phyloP scores from a whole-genome alignment of 2,797 vertebrate genomes.

The Hydrocynus forskahlii region DNA sequence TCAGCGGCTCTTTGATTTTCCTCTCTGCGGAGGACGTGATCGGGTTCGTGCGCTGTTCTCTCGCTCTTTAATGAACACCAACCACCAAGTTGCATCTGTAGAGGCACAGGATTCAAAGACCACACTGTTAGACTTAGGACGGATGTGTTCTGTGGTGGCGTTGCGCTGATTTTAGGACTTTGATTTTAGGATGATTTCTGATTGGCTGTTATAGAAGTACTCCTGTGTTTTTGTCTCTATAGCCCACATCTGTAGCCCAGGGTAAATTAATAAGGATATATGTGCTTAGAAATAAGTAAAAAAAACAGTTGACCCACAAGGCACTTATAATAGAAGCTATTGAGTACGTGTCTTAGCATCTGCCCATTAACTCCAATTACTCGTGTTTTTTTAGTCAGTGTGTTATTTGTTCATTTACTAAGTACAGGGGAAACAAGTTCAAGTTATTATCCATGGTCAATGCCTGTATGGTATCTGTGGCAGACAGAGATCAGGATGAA shows the following conservation, averaged over 20 bases:
- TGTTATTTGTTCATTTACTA: not conserved
- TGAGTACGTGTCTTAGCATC: not conserved
- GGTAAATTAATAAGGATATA: not conserved
- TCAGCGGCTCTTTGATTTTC: slow-evolving; percentile 69
- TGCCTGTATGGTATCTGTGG: not conserved
- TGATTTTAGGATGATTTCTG: slow-evolving; percentile 29
- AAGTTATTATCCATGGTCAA: not conserved
- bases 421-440: not conserved
- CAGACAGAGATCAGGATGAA: not conserved
- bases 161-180: slow-evolving; percentile 42
- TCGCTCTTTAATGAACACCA: slow-evolving; percentile 48
- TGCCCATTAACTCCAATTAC: not conserved
- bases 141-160: slow-evolving; percentile 9
- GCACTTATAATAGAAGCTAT: not conserved
- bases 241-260: not conserved
- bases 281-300: too few species aligned
- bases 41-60: slow-evolving; percentile 35
- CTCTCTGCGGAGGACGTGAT: slow-evolving; percentile 47
- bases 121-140: not conserved
- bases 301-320: not conserved
- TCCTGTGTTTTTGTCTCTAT: not conserved
- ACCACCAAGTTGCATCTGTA: slow-evolving; percentile 41
- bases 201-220: slow-evolving; percentile 31
- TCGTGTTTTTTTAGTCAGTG: not conserved
- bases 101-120: slow-evolving; percentile 36